Percentiles rank a stretch among this genome's conserved stretches.
These are phyloP conservation scores for Raja brachyura DNA, from an alignment of 2,113 vertebrate species.

Conservation along the genomic window DNA sequence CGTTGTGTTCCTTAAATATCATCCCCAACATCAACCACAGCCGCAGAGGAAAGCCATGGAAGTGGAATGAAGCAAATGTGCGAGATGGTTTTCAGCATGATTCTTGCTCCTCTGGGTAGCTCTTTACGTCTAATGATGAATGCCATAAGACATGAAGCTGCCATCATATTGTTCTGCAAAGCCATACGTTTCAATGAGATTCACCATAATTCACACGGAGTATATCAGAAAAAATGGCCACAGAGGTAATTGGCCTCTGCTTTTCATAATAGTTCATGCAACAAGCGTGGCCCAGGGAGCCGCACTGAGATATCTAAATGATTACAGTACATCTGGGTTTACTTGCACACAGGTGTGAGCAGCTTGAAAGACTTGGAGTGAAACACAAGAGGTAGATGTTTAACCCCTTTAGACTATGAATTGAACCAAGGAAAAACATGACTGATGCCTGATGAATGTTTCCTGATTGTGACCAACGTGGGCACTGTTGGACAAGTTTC, in stretches of 20 bases:
- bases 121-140: conserved; percentile 18
- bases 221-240: conserved; percentile 10
- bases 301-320: conserved; percentile 12
- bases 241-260: not conserved
- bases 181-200: conserved; percentile 5
- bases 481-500: not conserved
- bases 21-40: not conserved
- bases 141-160: conserved; percentile 9
- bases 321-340: not conserved
- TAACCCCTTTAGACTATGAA: not conserved
- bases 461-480: not conserved
- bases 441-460: not conserved
- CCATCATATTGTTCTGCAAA: not conserved
- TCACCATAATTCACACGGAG: conserved; percentile 21
- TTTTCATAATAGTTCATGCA: conserved; percentile 8
- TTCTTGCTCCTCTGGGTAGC: not conserved
- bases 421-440: not conserved
- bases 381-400: not conserved
- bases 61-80: not conserved
- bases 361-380: not conserved
- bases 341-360: not conserved
- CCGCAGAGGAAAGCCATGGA: not conserved
- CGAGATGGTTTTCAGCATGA: not conserved
- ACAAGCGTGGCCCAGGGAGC: not conserved
- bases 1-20: not conserved